Evolutionary conservation across 2,113 vertebrate genomes (phyloP), one percentile per base, ranked within the genome.

Genomic region (Centrocercus urophasianus): DNA sequence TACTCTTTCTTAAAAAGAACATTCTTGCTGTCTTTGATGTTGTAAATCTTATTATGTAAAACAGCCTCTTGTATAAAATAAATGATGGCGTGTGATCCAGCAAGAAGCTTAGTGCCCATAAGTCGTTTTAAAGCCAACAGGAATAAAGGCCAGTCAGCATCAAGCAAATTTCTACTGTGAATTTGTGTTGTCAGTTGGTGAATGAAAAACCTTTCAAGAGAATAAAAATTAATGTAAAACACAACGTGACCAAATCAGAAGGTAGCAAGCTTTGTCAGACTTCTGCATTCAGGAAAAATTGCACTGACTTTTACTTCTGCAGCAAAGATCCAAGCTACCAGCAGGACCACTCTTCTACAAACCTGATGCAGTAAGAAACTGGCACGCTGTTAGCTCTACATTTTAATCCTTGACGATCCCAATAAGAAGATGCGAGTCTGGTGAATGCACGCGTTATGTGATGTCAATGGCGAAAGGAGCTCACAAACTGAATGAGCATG

Each of bases 21-120:
- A 92, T 80, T 83, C 72, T 74, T 86, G 80, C 61, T 50, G 50
- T 90, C 94, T 97, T 95, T 95, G 88, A 97, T 96, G 88, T 83
- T 86, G 76, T 73, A 95, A 94, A 95, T 95, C 94, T 88, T 88
- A 86, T 95, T 93, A 97, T 65, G 63, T 86, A 96, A 93, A 96
- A 88, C 88, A 94, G 65, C 69, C 73, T 59, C 77, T 91, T 90
- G 90, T 93, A 79, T 80, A 94, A 96, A 96, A 95, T 92, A 95
- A 95, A 94, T 71, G 89, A 88, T 78, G 90, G 88, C 90, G 80
- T 79, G 82, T 16, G 94, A 95, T 95, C 69, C 83, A 78, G 57
- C 90, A 93, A 93, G 86, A 59, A 83, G 88, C 90, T 95, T 90
- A 86, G 83, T 48, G 78, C 11, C 79, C 65, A 0, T 93, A 93